Conservation (phyloP, 2,888 invertebrate species). For the Xestobium rufovillosum region DNA sequence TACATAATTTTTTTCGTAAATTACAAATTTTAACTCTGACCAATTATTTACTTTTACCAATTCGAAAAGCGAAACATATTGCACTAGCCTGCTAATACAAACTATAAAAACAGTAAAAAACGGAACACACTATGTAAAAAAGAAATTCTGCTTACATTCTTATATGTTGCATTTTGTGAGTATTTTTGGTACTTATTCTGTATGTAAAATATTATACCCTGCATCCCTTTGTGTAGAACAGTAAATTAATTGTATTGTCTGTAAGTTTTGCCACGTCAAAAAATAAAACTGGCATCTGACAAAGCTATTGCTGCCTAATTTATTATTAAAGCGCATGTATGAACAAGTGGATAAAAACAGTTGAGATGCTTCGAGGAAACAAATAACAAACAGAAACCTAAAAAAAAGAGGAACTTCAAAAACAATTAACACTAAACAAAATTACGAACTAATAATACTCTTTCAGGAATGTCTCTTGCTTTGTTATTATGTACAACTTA, state of each 20-base stretch:
- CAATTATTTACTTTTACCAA: no score
- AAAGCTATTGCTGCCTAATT: no score
- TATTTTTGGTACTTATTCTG: conserved; percentile 23
- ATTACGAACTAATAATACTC: conserved; percentile 43
- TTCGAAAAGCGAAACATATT: no score
- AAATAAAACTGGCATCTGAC: no score
- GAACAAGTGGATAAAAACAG: neutral
- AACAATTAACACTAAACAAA: conserved; percentile 18
- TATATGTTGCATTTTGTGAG: conserved; percentile 10
- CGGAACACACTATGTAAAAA: no score
- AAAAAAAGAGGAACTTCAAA: conserved; percentile 12
- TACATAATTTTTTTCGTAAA: conserved; percentile 28
- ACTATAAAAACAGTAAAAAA: no score
- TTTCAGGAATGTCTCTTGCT: conserved; percentile 42
- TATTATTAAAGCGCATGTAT: neutral
- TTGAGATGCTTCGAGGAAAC: neutral
- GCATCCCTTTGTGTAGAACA: no score
- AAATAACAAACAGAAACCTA: conserved; percentile 1
- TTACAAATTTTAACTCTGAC: no score
- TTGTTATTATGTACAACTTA: conserved; percentile 39
- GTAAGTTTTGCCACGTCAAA: no score
- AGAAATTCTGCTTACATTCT: neutral
- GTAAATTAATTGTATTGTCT: no score
- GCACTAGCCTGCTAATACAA: conserved; percentile 27
- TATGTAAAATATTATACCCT: conserved; percentile 23